Percentiles rank a stretch among this genome's conserved stretches.
Conservation (phyloP, 2,113 vertebrate genomes). For the Zosterops japonicus region DNA sequence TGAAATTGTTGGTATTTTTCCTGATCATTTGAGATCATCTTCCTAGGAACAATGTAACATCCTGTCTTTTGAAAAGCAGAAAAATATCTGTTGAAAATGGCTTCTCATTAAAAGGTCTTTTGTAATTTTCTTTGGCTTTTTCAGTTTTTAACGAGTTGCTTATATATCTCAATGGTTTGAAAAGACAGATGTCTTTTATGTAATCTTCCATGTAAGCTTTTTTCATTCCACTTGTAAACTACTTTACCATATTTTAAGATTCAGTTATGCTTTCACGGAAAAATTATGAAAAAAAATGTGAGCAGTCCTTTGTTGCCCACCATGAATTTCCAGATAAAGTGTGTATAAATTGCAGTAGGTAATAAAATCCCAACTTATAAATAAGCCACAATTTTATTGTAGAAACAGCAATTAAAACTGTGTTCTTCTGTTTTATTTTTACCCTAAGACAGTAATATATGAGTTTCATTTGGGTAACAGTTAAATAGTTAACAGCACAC, state of each 20-base stretch:
- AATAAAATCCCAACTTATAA: slow-evolving; percentile 73
- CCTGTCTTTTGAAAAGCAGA: slow-evolving; percentile 41
- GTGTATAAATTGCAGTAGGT: slow-evolving; percentile 69
- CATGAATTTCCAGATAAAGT: slow-evolving; percentile 68
- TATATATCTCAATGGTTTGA: slow-evolving; percentile 72
- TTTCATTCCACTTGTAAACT: slow-evolving; percentile 82
- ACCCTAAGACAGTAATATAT: slow-evolving; percentile 58
- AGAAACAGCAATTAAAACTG: slow-evolving; percentile 71
- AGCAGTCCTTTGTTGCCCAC: slow-evolving; percentile 71
- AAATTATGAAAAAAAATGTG: slow-evolving; percentile 56
- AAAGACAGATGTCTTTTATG: slow-evolving; percentile 79
- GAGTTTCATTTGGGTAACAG: slow-evolving; percentile 64
- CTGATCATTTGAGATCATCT: slow-evolving; percentile 31
- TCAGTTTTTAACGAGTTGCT: slow-evolving; percentile 69
- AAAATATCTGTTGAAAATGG: slow-evolving; percentile 39
- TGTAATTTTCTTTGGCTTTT: slow-evolving; percentile 68
- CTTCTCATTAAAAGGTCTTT: slow-evolving; percentile 70
- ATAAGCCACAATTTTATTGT: slow-evolving; percentile 72
- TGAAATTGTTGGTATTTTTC: slow-evolving; percentile 29
- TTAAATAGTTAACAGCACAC: slow-evolving; percentile 15
- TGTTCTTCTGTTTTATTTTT: slow-evolving; percentile 68
- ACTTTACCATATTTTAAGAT: slow-evolving; percentile 85
- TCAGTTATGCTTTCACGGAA: slow-evolving; percentile 64
- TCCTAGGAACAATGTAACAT: slow-evolving; percentile 48
- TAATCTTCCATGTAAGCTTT: slow-evolving; percentile 76